Evolutionary conservation across 2,113 vertebrate genomes (phyloP), one percentile per base, ranked within the genome.

Genomic region (Amblyornis subalaris): DNA sequence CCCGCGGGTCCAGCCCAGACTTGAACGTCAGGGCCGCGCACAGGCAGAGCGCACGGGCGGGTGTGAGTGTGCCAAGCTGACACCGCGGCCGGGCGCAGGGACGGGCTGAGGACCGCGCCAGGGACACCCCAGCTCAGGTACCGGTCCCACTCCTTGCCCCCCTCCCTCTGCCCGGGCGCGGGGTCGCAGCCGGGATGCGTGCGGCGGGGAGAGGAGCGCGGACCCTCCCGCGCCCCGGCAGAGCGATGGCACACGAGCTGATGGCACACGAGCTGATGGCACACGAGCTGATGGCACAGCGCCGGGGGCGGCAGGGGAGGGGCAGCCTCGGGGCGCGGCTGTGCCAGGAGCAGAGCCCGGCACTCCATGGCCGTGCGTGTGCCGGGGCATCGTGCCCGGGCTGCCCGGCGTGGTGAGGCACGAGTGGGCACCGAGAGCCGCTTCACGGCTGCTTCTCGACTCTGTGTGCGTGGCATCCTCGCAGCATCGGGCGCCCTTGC

Each of bases 1-100:
- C 62, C 93, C 31, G 1, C 44, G 0, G 42, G 93, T 92, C 96
- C 96, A 95, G 96, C 94, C 91, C 91, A 96, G 96, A 90, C 96
- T 90, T 95, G 96, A 95, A 84, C 64, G n/a, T 62, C 88, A 38
- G 91, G 64, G 89, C 85, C 0, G 9, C 7, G 67, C 76, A 81
- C 25, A 18, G 31, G 67, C 29, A 6, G 79, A 85, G 93, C 2
- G 10, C 76, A 50, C 62, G 12, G 14, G 92, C 23, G 18, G 75
- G 66, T 1, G n/a, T 31, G 85, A 93, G 81, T 3, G 9, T 48
- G 14, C 75, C 60, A 35, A 48, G 38, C 0, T 48, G 22, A 55
- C 74, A 25, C 29, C 2, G 0, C 7, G 2, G 3, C 82, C 73
- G 25, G 65, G 60, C 35, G 0, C 7, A 3, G 58, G 71, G 58